Conservation (phyloP, 2,888 invertebrate species). For the Ectemnius continuus region DNA sequence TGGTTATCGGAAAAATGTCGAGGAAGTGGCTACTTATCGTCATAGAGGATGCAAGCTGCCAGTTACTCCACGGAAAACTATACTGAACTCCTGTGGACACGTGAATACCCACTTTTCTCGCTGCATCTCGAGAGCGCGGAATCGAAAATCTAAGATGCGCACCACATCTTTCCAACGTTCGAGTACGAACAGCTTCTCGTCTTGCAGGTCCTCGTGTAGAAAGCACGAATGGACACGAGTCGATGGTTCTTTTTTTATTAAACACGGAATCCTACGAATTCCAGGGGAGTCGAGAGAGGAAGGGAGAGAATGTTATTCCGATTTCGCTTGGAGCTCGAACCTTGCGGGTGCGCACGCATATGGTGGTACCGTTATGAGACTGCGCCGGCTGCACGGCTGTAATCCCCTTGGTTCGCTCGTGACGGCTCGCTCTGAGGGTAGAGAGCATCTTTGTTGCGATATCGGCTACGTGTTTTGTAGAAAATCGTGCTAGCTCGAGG, state of each 20-base stretch:
- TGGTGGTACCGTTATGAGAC: constrained; percentile 58
- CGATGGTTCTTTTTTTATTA: too few relatives aligned
- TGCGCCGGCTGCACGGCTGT: constrained; percentile 40
- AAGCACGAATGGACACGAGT: too few relatives aligned
- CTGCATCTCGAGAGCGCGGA: too few relatives aligned
- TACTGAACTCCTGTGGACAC: neutral
- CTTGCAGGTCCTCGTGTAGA: too few relatives aligned
- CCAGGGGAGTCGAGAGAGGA: neutral
- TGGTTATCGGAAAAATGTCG: constrained; percentile 6
- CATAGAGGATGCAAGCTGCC: neutral
- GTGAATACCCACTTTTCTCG: neutral
- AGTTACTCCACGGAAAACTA: constrained; percentile 1
- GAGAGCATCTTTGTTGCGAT: neutral
- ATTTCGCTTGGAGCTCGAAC: constrained; percentile 47
- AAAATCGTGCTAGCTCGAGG: too few relatives aligned
- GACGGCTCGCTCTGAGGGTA: constrained; percentile 20
- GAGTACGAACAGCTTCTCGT: too few relatives aligned
- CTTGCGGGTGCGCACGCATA: constrained; percentile 46
- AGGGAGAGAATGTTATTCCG: constrained; percentile 47
- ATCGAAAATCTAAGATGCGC: too few relatives aligned
- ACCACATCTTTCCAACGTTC: too few relatives aligned
- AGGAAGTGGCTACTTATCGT: constrained; percentile 17
- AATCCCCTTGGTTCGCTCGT: constrained; percentile 58
- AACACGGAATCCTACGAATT: too few relatives aligned
- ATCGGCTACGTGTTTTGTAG: neutral